Evolutionary conservation across 2,797 vertebrate species (phyloP), one percentile per base, ranked within the genome.

Genomic region (Cyprinella venusta): DNA sequence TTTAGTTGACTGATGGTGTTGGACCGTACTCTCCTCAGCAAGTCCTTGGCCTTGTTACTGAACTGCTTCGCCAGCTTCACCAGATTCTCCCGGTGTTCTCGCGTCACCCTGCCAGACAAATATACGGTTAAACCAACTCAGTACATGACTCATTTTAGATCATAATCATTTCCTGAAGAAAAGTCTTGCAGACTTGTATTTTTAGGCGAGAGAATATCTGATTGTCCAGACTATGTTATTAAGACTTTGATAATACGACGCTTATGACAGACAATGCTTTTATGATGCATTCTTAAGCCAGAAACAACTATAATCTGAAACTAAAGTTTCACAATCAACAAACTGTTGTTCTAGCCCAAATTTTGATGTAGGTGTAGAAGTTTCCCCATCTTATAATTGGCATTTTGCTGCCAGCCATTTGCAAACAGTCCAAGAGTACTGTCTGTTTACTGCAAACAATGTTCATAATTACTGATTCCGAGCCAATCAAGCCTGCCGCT

Each of bases 1-100:
- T 97, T 99, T 15, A 96, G 88, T 74, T 95, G 95, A 63, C 87
- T 89, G 84, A 99, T 61, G 0, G 97, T 94, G 2, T 89, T 93
- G 6, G 94, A 89, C 1, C 98, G 94, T 15, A 97, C 94, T 72
- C 89, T 96, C 86, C 97, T 94, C 89, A 99, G 89, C 0, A 96
- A 94, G n/a, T 99, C 98, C 90, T 99, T 99, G 68, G 97, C 95
- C 86, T 97, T 98, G 93, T 99, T 97, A 90, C 96, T 93, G 18
- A 95, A 90, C 91, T 98, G 97, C 86, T 97, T 99, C 74, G 97
- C 98, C 64, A 97, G 85, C 88, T 96, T 97, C 81, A 89, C 87
- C 45, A 99, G 92, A 92, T 93, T 97, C 90, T 99, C 97, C 80
- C 98, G 90, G 92, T 99, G 96, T 80, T 99, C 97, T 0, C 97